phyloP scores from a whole-genome alignment of 2,113 vertebrate species.

The Montifringilla adamsi region DNA sequence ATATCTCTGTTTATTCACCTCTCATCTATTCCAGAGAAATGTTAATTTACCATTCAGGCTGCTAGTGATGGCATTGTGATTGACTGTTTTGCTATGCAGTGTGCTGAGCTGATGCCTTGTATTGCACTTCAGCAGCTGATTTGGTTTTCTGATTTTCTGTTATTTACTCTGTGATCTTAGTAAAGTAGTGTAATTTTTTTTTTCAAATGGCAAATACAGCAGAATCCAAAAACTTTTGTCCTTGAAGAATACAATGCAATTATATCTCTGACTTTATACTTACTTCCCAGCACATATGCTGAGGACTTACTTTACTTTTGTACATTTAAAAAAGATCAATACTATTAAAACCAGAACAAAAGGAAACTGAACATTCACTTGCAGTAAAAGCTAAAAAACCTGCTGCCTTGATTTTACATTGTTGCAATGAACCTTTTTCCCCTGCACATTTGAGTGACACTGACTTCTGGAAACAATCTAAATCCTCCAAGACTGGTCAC shows the following conservation, averaged over 20 bases:
- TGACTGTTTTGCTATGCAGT: slow-evolving; percentile 28
- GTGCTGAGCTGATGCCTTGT: slow-evolving; percentile 5
- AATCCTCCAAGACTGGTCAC: neutral
- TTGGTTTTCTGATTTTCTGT: slow-evolving; percentile 57
- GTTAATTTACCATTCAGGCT: slow-evolving; percentile 40
- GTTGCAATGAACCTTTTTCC: neutral
- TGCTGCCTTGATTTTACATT: slow-evolving; percentile 1
- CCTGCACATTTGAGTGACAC: neutral
- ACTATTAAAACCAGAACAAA: slow-evolving; percentile 33
- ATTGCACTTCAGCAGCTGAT: slow-evolving; percentile 33
- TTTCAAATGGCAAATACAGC: slow-evolving; percentile 36
- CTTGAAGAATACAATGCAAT: slow-evolving; percentile 50
- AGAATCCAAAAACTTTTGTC: slow-evolving; percentile 34
- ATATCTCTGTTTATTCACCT: slow-evolving; percentile 55
- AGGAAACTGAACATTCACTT: neutral
- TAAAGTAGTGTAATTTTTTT: slow-evolving; percentile 41
- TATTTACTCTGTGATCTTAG: slow-evolving; percentile 53
- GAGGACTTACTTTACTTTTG: slow-evolving; percentile 27
- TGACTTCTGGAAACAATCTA: slow-evolving; percentile 14
- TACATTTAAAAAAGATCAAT: slow-evolving; percentile 36
- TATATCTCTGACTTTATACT: neutral
- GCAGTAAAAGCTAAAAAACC: slow-evolving; percentile 7
- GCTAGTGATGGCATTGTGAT: slow-evolving; percentile 38
- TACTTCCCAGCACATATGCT: neutral
- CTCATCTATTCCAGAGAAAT: slow-evolving; percentile 37